Conservation (phyloP, 2,797 vertebrate genomes). For the Pogonophryne albipinna region DNA sequence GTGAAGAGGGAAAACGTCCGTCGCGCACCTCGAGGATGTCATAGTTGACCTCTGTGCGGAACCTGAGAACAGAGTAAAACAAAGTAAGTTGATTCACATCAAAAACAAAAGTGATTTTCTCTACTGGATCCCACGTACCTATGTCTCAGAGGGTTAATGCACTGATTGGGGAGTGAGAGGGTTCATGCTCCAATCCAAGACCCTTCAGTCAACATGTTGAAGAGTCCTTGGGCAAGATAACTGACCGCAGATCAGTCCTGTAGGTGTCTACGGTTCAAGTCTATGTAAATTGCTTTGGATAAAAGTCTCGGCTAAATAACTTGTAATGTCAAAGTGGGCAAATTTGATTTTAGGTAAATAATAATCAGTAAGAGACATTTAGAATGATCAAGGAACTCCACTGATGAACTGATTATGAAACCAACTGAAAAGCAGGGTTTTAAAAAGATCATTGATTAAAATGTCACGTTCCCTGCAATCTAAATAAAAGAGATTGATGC, state of each 20-base stretch:
- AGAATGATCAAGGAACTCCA: neutral
- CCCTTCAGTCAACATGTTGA: no score
- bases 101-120: neutral
- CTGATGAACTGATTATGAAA: neutral
- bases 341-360: constrained; percentile 6
- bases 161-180: no score
- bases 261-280: no score
- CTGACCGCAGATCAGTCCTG: no score
- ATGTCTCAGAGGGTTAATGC: no score
- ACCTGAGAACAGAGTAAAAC: constrained; percentile 80
- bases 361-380: neutral
- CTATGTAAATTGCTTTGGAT: no score
- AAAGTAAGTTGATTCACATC: neutral
- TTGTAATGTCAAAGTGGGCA: neutral
- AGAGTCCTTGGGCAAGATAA: no score
- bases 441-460: neutral
- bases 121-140: no score
- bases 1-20: constrained; percentile 93
- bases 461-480: neutral
- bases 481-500: neutral
- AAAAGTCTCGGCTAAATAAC: no score
- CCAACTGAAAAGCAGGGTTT: neutral
- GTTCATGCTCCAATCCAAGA: no score
- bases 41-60: constrained; percentile 98
- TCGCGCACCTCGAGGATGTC: constrained; percentile 96